Percentiles rank a stretch among this genome's conserved stretches.
phyloP scores from a whole-genome alignment of 2,797 vertebrate species.

The Pangasius mekongensis region DNA sequence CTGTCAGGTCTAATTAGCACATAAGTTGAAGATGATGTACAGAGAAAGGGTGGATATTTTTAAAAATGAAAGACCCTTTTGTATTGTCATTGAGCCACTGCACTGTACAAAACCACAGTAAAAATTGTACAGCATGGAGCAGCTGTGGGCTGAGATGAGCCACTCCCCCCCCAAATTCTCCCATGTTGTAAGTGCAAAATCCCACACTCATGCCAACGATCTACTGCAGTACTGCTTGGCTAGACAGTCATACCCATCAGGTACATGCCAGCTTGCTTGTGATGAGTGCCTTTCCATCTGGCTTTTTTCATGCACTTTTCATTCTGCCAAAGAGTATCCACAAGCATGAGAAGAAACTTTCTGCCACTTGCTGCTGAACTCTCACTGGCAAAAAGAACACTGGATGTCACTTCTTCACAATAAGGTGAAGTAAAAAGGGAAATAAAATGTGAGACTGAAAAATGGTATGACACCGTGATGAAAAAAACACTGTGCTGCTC shows the following conservation, averaged over 20 bases:
- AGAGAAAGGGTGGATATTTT: slow-evolving; percentile 68
- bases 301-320: slow-evolving; percentile 41
- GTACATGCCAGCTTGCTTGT: slow-evolving; percentile 66
- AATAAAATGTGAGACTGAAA: slow-evolving; percentile 35
- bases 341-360: slow-evolving; percentile 42
- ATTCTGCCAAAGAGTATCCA: slow-evolving; percentile 50
- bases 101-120: slow-evolving; percentile 23
- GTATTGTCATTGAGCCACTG: slow-evolving; percentile 41
- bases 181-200: slow-evolving; percentile 57
- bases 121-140: slow-evolving; percentile 25
- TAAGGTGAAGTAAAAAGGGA: slow-evolving; percentile 16
- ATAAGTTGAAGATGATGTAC: slow-evolving; percentile 1
- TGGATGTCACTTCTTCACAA: slow-evolving; percentile 48
- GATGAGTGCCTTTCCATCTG: slow-evolving; percentile 64
- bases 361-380: slow-evolving; percentile 57
- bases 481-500: not conserved
- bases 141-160: slow-evolving; percentile 68
- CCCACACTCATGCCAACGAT: slow-evolving; percentile 29
- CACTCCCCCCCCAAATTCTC: slow-evolving; percentile 62
- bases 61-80: slow-evolving; percentile 55
- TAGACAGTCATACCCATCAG: slow-evolving; percentile 66
- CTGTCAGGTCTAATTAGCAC: slow-evolving; percentile 26
- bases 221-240: slow-evolving; percentile 38
- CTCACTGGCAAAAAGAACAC: slow-evolving; percentile 28
- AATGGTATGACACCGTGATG: slow-evolving; percentile 14